A percentile compares a stretch with the other conserved stretches of the same genome.
phyloP scores from a whole-genome alignment of 2,113 vertebrate species.

The Agelaius phoeniceus region DNA sequence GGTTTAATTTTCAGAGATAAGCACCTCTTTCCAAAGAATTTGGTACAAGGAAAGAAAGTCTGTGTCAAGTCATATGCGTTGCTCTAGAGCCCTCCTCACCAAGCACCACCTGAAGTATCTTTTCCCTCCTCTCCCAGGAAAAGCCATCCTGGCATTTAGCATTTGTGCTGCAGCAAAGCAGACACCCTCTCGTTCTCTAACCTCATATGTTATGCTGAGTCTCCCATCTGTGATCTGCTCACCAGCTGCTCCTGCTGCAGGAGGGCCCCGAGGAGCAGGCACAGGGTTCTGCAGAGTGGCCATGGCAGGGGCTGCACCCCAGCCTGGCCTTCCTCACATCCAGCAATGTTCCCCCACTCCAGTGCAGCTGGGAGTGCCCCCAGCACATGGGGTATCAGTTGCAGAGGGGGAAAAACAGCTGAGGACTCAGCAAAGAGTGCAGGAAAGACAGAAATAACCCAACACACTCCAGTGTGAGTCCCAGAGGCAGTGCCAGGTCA shows the following conservation, averaged over 20 bases:
- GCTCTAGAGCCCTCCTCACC: neutral
- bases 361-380: neutral
- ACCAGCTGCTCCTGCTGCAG: slow-evolving; percentile 31
- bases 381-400: rapidly evolving
- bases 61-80: rapidly evolving
- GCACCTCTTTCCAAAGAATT: neutral
- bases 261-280: neutral
- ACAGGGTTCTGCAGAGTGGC: neutral
- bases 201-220: neutral
- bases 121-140: neutral
- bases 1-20: neutral
- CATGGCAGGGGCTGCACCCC: neutral
- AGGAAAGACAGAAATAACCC: neutral
- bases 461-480: neutral
- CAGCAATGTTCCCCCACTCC: too few relatives aligned
- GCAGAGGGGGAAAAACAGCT: neutral
- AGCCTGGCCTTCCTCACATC: neutral
- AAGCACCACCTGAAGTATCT: neutral
- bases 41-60: neutral
- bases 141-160: neutral
- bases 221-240: slow-evolving; percentile 22
- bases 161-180: neutral
- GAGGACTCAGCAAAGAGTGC: neutral
- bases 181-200: neutral
- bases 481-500: neutral